Evolutionary conservation across 1,140 invertebrate species (phyloP).

Genomic region (Manduca sexta): DNA sequence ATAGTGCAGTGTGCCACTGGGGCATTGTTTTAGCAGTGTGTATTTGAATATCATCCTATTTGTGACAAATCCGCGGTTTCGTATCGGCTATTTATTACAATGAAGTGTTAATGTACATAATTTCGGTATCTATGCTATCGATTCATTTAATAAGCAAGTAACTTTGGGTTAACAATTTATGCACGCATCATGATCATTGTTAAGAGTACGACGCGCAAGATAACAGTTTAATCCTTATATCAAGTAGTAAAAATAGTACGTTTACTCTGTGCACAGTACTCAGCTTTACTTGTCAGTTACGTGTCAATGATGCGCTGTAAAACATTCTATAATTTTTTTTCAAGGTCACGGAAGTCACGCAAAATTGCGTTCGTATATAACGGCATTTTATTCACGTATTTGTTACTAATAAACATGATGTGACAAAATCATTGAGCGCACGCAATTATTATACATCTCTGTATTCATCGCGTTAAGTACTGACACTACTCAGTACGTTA

Average conservation of each 20-base stretch:
- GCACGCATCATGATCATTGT: slow-evolving; percentile 39
- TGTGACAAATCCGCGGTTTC: background rate
- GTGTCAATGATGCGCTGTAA: background rate
- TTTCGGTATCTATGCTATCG: slow-evolving; percentile 36
- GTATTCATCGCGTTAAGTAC: too few relatives aligned
- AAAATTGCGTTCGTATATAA: background rate
- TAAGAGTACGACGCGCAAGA: slow-evolving; percentile 46
- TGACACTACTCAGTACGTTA: too few relatives aligned
- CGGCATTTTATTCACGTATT: too few relatives aligned
- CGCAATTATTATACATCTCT: too few relatives aligned
- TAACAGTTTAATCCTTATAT: slow-evolving; percentile 65
- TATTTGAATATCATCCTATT: slow-evolving; percentile 21
- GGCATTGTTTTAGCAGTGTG: slow-evolving; percentile 48
- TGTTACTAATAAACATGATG: too few relatives aligned
- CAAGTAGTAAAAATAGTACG: slow-evolving; percentile 60
- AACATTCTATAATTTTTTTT: background rate
- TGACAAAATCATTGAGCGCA: too few relatives aligned
- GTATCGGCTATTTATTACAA: background rate
- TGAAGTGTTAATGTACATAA: slow-evolving; percentile 8
- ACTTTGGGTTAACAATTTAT: slow-evolving; percentile 38
- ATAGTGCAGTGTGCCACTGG: slow-evolving; percentile 48
- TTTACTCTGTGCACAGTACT: slow-evolving; percentile 42
- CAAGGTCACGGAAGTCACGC: background rate
- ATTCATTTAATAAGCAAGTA: slow-evolving; percentile 37
- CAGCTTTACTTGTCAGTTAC: slow-evolving; percentile 7